These are phyloP conservation scores for Mirounga angustirostris DNA, from an alignment of 2,113 vertebrate genomes.

Conservation along the genomic window DNA sequence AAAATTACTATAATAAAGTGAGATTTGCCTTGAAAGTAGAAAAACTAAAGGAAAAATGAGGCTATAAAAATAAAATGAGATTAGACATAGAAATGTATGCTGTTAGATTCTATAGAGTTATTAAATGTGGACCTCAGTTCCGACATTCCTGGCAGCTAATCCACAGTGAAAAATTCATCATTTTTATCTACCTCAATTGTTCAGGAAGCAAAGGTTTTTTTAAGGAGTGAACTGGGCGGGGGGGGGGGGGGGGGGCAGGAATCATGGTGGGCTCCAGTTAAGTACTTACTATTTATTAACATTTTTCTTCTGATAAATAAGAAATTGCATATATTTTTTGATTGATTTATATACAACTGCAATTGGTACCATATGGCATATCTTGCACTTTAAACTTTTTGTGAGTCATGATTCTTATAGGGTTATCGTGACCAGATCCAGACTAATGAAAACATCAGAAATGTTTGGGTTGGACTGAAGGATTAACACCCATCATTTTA, in stretches of 20 bases:
- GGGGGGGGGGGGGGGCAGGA: neutral
- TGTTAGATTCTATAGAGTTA: neutral
- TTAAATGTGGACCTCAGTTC: neutral
- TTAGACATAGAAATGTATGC: neutral
- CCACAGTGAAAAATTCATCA: neutral
- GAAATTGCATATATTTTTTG: neutral
- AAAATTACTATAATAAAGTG: neutral
- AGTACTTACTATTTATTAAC: neutral
- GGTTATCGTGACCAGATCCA: neutral
- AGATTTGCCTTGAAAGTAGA: neutral
- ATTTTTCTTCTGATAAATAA: neutral
- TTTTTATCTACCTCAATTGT: neutral
- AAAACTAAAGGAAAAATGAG: neutral
- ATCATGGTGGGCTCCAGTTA: neutral
- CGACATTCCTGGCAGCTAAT: neutral
- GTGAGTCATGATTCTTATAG: neutral
- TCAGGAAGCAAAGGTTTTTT: neutral
- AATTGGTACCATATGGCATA: neutral
- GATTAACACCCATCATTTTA: neutral
- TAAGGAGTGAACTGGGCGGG: neutral
- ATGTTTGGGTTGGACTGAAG: neutral
- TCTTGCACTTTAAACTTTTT: neutral
- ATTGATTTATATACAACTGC: neutral
- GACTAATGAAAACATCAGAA: neutral
- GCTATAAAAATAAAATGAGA: neutral